Evolutionary conservation across 2,113 vertebrate genomes (phyloP).

Genomic region (Sturnira hondurensis): DNA sequence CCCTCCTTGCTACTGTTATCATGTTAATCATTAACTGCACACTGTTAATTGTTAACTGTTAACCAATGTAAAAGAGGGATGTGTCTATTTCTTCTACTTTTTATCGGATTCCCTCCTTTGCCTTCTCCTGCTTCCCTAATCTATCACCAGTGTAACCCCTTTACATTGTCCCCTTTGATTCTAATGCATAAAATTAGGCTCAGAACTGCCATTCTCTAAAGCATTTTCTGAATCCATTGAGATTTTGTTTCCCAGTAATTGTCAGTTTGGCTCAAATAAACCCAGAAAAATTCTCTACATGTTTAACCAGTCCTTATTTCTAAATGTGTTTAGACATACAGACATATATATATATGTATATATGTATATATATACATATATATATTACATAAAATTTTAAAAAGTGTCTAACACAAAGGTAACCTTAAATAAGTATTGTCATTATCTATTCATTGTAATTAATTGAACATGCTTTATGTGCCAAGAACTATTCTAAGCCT

Average conservation of each 20-base stretch:
- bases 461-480: neutral
- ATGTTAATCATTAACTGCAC: neutral
- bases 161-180: neutral
- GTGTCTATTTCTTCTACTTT: neutral
- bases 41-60: no score
- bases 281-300: neutral
- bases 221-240: neutral
- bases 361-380: neutral
- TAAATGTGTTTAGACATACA: neutral
- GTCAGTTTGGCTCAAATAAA: neutral
- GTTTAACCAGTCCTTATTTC: neutral
- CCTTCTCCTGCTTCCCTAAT: neutral
- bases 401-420: neutral
- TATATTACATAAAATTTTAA: neutral
- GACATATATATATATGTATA: neutral
- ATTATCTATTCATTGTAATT: neutral
- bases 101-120: neutral
- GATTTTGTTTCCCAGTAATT: neutral
- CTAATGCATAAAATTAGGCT: no score
- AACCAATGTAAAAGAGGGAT: neutral
- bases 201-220: neutral
- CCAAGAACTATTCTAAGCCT: neutral
- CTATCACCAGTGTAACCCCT: neutral
- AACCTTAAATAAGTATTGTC: neutral
- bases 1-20: neutral